Conservation (phyloP, 2,888 invertebrate species). For the Mythimna lalbum region DNA sequence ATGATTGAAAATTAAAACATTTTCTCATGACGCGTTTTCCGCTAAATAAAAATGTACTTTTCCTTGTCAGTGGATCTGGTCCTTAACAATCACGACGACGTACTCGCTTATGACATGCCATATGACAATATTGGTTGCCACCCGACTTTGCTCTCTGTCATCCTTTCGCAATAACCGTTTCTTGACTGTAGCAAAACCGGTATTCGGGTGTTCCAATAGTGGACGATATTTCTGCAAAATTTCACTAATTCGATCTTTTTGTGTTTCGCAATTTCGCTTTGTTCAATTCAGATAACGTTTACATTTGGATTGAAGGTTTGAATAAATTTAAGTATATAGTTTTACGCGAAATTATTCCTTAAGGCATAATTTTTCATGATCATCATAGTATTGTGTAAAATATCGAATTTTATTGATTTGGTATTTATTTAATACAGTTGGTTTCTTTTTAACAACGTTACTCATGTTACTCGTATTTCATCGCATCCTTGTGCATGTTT, state of each 20-base stretch:
- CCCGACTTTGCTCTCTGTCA: conserved; percentile 63
- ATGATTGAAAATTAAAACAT: conserved; percentile 13
- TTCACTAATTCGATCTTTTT: conserved; percentile 61
- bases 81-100: conserved; percentile 27
- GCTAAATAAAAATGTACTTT: conserved; percentile 8
- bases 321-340: not conserved
- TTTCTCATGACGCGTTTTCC: conserved; percentile 6
- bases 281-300: conserved; percentile 2
- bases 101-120: conserved; percentile 30
- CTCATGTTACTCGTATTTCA: not conserved
- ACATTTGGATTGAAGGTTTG: not conserved
- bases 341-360: not conserved
- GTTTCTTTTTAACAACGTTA: not conserved
- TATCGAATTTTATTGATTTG: not conserved
- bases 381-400: conserved; percentile 1
- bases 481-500: conserved; percentile 25
- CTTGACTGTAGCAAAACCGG: conserved; percentile 61
- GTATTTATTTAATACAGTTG: not conserved
- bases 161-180: conserved; percentile 65
- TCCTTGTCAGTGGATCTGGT: conserved; percentile 32
- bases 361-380: not conserved
- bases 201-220: conserved; percentile 55
- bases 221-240: conserved; percentile 66
- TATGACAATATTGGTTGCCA: conserved; percentile 64
- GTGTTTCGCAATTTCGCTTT: not conserved